These are phyloP conservation scores for Leptobrachium ailaonicum DNA, from an alignment of 2,113 vertebrate genomes.

Conservation along the genomic window DNA sequence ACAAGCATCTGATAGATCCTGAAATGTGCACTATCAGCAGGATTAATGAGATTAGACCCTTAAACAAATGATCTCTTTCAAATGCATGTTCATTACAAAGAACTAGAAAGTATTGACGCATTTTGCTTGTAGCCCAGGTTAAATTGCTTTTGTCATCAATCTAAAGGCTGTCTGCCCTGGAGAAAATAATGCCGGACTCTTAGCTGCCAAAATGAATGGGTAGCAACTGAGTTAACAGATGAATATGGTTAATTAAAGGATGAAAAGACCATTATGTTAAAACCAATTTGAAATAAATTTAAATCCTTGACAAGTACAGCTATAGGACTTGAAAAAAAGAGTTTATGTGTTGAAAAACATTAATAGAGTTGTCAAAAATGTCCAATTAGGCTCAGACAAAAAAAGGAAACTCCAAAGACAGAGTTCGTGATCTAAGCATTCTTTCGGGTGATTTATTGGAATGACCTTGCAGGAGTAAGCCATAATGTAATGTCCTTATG, in stretches of 20 bases:
- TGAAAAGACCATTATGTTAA: constrained; percentile 19
- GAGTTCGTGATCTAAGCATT: not conserved
- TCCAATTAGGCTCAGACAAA: not conserved
- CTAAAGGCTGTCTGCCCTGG: not conserved
- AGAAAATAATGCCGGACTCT: not conserved
- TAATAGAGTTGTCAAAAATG: constrained; percentile 5
- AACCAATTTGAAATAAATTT: constrained; percentile 11
- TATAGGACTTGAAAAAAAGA: constrained; percentile 10
- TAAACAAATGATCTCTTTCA: constrained; percentile 24
- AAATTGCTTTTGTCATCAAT: constrained; percentile 9
- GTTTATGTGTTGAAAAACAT: constrained; percentile 3
- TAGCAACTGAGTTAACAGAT: not conserved
- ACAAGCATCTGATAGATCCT: not conserved
- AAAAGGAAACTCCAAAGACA: not conserved
- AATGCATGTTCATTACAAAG: constrained; percentile 18
- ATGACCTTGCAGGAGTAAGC: not conserved
- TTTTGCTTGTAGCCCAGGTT: not conserved
- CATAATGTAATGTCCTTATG: too few species aligned
- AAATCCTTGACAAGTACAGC: constrained; percentile 21
- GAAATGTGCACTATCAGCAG: not conserved
- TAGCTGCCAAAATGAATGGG: not conserved
- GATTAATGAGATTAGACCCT: constrained; percentile 17
- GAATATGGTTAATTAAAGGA: constrained; percentile 24
- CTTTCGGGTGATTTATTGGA: not conserved
- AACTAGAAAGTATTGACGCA: constrained; percentile 5